These are phyloP conservation scores for Cylindroiulus punctatus DNA, from an alignment of 2,888 invertebrate species.

Conservation along the genomic window DNA sequence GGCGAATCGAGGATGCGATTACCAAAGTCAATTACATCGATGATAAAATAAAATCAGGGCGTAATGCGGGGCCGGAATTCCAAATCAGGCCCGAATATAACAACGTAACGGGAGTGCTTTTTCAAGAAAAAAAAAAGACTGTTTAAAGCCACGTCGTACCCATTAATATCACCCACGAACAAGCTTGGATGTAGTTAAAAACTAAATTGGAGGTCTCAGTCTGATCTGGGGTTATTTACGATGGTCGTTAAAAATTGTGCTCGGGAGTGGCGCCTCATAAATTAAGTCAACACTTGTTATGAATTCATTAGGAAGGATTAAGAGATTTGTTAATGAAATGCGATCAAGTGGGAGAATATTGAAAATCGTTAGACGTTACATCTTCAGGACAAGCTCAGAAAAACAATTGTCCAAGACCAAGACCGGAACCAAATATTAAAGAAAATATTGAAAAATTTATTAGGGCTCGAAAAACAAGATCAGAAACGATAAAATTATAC, in stretches of 20 bases:
- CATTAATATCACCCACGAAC: slow-evolving; percentile 22
- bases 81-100: slow-evolving; percentile 19
- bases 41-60: slow-evolving; percentile 29
- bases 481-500: too few species aligned
- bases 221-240: not conserved
- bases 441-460: too few species aligned
- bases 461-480: too few species aligned
- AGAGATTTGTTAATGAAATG: slow-evolving; percentile 7
- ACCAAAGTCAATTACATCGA: slow-evolving; percentile 47
- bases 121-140: not conserved
- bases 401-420: too few species aligned
- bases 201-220: not conserved
- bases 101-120: not conserved
- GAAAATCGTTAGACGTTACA: not conserved
- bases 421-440: too few species aligned
- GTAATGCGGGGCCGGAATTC: slow-evolving; percentile 35
- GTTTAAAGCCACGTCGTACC: not conserved
- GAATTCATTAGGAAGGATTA: not conserved
- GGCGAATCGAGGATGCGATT: slow-evolving; percentile 20
- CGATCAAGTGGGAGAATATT: not conserved
- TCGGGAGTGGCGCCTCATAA: not conserved
- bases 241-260: not conserved
- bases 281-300: slow-evolving; percentile 11
- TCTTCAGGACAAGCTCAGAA: too few species aligned
- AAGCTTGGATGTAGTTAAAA: not conserved